A percentile compares a stretch with the other conserved stretches of the same genome.
Evolutionary conservation across 1,140 invertebrate species (phyloP).

Genomic region (Aphidius ervi): DNA sequence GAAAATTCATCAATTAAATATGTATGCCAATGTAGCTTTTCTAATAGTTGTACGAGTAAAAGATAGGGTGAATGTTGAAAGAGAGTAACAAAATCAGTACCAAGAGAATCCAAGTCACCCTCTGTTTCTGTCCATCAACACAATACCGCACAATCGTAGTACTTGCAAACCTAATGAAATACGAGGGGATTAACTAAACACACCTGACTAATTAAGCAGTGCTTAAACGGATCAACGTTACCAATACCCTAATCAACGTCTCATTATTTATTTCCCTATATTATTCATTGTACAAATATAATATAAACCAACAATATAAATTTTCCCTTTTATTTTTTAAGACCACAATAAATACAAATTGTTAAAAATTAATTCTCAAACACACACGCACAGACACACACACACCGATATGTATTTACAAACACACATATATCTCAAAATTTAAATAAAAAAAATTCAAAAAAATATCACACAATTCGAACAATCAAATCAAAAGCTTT

Average conservation of each 20-base stretch:
- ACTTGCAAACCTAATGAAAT: slow-evolving; percentile 37
- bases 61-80: neutral
- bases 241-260: slow-evolving; percentile 48
- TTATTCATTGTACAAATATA: slow-evolving; percentile 38
- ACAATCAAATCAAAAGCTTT: too few species aligned
- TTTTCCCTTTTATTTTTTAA: neutral
- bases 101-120: slow-evolving; percentile 34
- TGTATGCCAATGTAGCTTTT: too few species aligned
- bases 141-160: slow-evolving; percentile 13
- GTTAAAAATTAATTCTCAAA: too few species aligned
- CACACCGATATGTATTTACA: too few species aligned
- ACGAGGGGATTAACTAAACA: slow-evolving; percentile 43
- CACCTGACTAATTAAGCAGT: slow-evolving; percentile 48
- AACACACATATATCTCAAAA: too few species aligned
- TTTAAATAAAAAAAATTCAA: too few species aligned
- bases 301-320: neutral
- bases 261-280: slow-evolving; percentile 44
- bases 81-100: slow-evolving; percentile 13
- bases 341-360: neutral
- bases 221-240: slow-evolving; percentile 46
- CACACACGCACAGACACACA: too few species aligned
- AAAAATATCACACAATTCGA: too few species aligned
- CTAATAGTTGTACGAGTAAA: too few species aligned
- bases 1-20: too few species aligned
- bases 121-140: neutral